Evolutionary conservation across 2,797 vertebrate species (phyloP).

Genomic region (Darevskia nairensis): DNA sequence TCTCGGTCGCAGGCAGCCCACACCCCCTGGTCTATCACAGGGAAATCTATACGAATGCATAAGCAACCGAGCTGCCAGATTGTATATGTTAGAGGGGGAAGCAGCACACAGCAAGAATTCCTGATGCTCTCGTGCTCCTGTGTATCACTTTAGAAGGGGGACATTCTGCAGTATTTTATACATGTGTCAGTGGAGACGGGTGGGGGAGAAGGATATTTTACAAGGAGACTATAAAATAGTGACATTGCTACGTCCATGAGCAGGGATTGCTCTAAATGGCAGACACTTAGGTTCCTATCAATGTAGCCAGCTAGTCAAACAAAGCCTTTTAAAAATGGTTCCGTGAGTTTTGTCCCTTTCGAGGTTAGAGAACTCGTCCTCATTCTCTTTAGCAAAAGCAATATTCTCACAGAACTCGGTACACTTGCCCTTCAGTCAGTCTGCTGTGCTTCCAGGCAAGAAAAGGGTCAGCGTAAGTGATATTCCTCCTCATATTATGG

Average conservation of each 20-base stretch:
- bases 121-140: slow-evolving; percentile 44
- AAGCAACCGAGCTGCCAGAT: slow-evolving; percentile 53
- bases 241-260: slow-evolving; percentile 51
- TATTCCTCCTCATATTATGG: slow-evolving; percentile 33
- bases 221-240: slow-evolving; percentile 48
- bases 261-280: slow-evolving; percentile 46
- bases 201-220: slow-evolving; percentile 57
- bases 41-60: slow-evolving; percentile 46
- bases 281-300: slow-evolving; percentile 49
- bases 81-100: slow-evolving; percentile 54
- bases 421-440: slow-evolving; percentile 38
- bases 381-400: slow-evolving; percentile 58
- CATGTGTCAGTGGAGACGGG: slow-evolving; percentile 63
- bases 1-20: background rate
- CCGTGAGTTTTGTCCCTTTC: slow-evolving; percentile 55
- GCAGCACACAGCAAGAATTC: slow-evolving; percentile 55
- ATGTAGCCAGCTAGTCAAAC: slow-evolving; percentile 17
- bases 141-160: slow-evolving; percentile 53
- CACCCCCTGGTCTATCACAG: slow-evolving; percentile 25
- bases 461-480: slow-evolving; percentile 11
- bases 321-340: slow-evolving; percentile 53
- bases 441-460: slow-evolving; percentile 39
- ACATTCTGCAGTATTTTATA: slow-evolving; percentile 49
- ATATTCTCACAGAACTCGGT: slow-evolving; percentile 33
- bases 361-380: slow-evolving; percentile 45